Evolutionary conservation across 1,140 invertebrate species (phyloP), one percentile per base, ranked within the genome.

Genomic region (Lepidurus packardi): DNA sequence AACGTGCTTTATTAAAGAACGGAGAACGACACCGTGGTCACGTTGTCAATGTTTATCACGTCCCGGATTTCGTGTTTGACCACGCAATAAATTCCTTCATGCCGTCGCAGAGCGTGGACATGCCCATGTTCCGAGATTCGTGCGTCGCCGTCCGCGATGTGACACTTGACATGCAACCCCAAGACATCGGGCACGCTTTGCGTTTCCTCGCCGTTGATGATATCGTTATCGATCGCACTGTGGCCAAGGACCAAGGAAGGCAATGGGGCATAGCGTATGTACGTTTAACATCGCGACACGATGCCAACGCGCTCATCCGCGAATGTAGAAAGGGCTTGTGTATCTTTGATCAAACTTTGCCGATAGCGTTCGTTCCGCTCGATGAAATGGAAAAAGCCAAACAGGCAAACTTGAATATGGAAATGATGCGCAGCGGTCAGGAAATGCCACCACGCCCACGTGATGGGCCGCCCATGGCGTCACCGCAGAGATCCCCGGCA

Each of bases 1-100:
- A 90, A 43, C 87, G 91, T 73, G 93, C 93, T 0, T 82, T 96
- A 7, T 85, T 84, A n/a, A 82, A 83, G 3, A 88, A 89, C 83
- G 88, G 87, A 5, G 86, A 87, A 79, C 34, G 79, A 41, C 45
- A 65, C 53, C 53, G 53, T 16, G 53, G 53, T 7, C 65, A 74
- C 13, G 45, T 73, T 6, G 75, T 45, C 1, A 73, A 24, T 34
- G 74, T 80, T n/a, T 53, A 24, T 45, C 74, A 77, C 21, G 65
- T 73, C 11, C 44, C 79, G 44, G 65, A 65, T 73, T 75, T 80
- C 42, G 75, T 43, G 10, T 80, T 77, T 16, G 79, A 80, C 16
- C 73, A 78, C 24, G 47, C 73, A 6, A 45, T 79, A 42, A 74
- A 80, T 11, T 47, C n/a, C n/a, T 77, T 73, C 41, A 43, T 73